Base-by-base conservation (phyloP, 2,113 vertebrate genomes). In the Psilopogon haemacephalus region DNA sequence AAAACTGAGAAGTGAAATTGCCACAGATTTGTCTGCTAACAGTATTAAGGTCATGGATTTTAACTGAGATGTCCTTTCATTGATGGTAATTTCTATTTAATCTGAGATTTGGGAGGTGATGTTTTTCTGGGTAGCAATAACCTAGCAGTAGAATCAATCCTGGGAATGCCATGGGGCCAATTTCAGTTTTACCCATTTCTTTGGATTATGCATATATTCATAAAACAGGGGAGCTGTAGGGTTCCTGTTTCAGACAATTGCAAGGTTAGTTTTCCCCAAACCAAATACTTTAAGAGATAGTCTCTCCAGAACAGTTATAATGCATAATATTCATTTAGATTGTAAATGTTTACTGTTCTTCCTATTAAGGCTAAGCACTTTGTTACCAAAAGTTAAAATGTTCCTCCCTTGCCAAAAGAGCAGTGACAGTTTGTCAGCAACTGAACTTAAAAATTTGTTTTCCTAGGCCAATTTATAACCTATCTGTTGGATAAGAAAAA, bases 401-500 rank as follows among this genome's bases (percentile, higher is more conserved):
- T 88, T 91, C 21, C 30, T 32, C 5, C 37, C 69, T 91, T 82
- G 19, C 60, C 79, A 94, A 96, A 97, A 95, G 55, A 54, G 59
- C 11, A 71, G 14, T 38, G 33, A 89, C 38, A 96, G 93, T 93
- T 77, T 95, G 35, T 85, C 89, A 95, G 69, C 44, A 88, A 62
- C 32, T 87, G 86, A 96, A 95, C 82, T 86, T 88, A 60, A 90
- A 88, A 81, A 87, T 76, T 93, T 88, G 64, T 95, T 96, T 90
- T 96, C 55, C 48, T 93, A 82, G 88, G 92, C 89, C 91, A 94
- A 94, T 96, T 96, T 95, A 59, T 92, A 97, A 96, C 62, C 40
- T 90, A 90, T 73, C 69, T 81, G 14, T 64, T 95, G 24, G 70
- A 46, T 88, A 71, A 74, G 20, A 60, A 88, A 76, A 9, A 95